Evolutionary conservation across 2,797 vertebrate genomes (phyloP).

Genomic region (Cichlasoma orientale): DNA sequence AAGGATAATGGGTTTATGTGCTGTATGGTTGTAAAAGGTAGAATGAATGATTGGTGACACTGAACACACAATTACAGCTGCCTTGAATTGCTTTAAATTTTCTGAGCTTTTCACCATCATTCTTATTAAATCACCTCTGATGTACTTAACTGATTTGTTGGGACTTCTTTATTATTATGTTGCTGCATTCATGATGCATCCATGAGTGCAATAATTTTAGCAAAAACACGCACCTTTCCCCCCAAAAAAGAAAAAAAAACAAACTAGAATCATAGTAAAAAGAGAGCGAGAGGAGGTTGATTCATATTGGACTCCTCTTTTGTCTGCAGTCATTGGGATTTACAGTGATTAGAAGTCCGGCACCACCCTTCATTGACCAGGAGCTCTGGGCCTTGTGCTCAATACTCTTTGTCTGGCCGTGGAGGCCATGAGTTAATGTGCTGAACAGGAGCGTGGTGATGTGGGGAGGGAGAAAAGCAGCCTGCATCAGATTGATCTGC

Average conservation of each 20-base stretch:
- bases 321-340: constrained; percentile 60
- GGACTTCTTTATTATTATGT: background rate
- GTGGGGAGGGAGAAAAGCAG: constrained; percentile 28
- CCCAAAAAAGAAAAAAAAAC: background rate
- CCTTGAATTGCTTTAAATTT: background rate
- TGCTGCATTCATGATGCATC: background rate
- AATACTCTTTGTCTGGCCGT: constrained; percentile 62
- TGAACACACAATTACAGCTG: background rate
- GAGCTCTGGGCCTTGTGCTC: constrained; percentile 53
- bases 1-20: background rate
- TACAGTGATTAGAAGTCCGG: constrained; percentile 62
- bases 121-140: background rate
- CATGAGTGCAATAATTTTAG: background rate
- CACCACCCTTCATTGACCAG: constrained; percentile 64
- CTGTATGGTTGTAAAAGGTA: background rate
- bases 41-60: background rate
- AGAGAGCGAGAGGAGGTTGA: constrained; percentile 27
- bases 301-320: constrained; percentile 44
- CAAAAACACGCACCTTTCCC: too few relatives aligned
- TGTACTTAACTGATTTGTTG: background rate
- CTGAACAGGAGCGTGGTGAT: constrained; percentile 36
- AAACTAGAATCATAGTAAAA: background rate
- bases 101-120: background rate
- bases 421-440: constrained; percentile 62
- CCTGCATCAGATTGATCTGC: constrained; percentile 61